Evolutionary conservation across 2,888 invertebrate genomes (phyloP), one percentile per base, ranked within the genome.

Genomic region (Pachycephus smyrnensis): DNA sequence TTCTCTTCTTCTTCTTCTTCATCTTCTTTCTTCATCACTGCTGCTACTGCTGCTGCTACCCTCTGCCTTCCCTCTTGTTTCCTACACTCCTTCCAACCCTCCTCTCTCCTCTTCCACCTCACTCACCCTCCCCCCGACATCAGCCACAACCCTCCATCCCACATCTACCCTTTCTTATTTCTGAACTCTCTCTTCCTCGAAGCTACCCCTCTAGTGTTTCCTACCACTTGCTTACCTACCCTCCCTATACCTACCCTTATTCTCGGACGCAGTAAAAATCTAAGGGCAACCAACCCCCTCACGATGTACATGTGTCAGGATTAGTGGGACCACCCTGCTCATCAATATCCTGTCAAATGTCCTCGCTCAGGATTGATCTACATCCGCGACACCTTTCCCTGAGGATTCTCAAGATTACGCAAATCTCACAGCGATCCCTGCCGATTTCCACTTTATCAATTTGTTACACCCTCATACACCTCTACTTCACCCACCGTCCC

Each of bases 291-390:
- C 55, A 1, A 23, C 73, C 78, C 73, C 69, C 78, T 73, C 69
- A 40, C 68, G 33, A 69, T 71, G 75, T 73, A 76, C 78, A 78
- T 78, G 75, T 78, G 78, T 78, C 78, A 78, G 78, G 78, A 78
- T 78, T 78, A 78, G 78, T 76, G 35, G 76, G 75, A 73, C 75
- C 71, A 76, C 76, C 73, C 68, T 37, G 73, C 75, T 76, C 78
- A 78, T 78, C 78, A 78, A 78, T 78, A 78, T 78, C 75, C 75
- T 75, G 78, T 78, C 78, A 73, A 71, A 31, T 15, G 71, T 71
- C 55, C 23, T 55, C 9, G 55, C 55, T 23, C 55, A 55, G 55
- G 23, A 55, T 55, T 55, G 55, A 55, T 55, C 55, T 55, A 55
- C 23, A 55, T 23, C 9, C 55, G 55, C 55, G 55, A 55, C 55